phyloP scores from a whole-genome alignment of 2,113 vertebrate genomes.

The Paraplagusia blochii region DNA sequence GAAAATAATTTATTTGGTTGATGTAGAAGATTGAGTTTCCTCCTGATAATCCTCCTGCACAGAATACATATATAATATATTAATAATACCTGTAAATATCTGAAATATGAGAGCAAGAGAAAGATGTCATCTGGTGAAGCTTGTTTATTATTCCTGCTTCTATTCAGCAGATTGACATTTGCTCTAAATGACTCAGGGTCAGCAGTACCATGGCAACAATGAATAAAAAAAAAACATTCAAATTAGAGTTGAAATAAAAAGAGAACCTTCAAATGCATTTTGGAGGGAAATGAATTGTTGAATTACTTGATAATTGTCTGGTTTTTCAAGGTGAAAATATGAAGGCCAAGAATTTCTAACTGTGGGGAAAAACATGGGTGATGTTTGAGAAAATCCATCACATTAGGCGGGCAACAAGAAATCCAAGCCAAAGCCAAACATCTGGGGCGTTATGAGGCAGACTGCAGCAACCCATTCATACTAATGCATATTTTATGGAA shows the following conservation, averaged over 20 bases:
- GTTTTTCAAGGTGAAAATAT: slow-evolving; percentile 35
- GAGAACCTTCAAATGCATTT: slow-evolving; percentile 39
- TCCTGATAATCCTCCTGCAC: too few relatives aligned
- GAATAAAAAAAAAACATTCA: slow-evolving; percentile 42
- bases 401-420: background rate
- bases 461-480: too few relatives aligned
- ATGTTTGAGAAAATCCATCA: background rate
- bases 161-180: slow-evolving; percentile 17
- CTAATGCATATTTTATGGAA: too few relatives aligned
- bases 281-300: slow-evolving; percentile 27
- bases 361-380: background rate
- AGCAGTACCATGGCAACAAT: slow-evolving; percentile 59
- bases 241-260: slow-evolving; percentile 35
- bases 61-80: too few relatives aligned
- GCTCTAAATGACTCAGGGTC: slow-evolving; percentile 32
- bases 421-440: background rate
- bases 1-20: too few relatives aligned
- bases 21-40: too few relatives aligned
- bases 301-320: slow-evolving; percentile 45
- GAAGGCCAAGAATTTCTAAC: slow-evolving; percentile 4
- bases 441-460: too few relatives aligned
- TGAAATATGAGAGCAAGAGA: too few relatives aligned
- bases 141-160: background rate
- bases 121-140: too few relatives aligned
- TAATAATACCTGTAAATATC: too few relatives aligned